Evolutionary conservation across 2,888 invertebrate genomes (phyloP), one percentile per base, ranked within the genome.

Genomic region (Cerastis leucographa): DNA sequence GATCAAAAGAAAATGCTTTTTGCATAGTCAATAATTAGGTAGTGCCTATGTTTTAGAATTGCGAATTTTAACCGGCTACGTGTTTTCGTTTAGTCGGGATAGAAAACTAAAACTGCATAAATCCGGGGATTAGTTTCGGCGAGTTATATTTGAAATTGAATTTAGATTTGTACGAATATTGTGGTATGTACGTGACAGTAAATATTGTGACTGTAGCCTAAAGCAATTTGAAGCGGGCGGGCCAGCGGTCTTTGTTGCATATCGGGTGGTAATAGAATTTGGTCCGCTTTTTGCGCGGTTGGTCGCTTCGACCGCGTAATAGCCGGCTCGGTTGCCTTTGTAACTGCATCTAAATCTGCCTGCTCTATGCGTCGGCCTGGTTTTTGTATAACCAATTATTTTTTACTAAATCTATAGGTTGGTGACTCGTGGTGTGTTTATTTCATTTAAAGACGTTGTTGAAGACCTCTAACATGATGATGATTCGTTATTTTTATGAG

Each of bases 261-360:
- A 96, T 96, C 94, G 94, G 93, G 90, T 92, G 92, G 96, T 96
- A 96, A 96, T 96, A 96, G 96, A 96, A 96, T 96, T 96, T 95
- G 95, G 96, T 93, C 90, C 94, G 96, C 95, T 96, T 96, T 96
- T 96, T 96, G 96, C 95, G 94, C 91, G 94, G 94, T 92, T 92
- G 92, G 90, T 92, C 91, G 92, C 92, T 92, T 90, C 80, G 83
- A 91, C 94, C 94, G 92, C 94, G 94, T 95, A 96, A 96, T 95
- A 93, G 94, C 93, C 87, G 90, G 93, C 94, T 94, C 94, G 93
- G 94, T 93, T 94, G 95, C 96, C 94, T 96, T 94, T 95, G 95
- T 96, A 96, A 95, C 93, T 95, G 94, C 94, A 95, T 94, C 95
- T 94, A 95, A 96, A 96, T 95, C 95, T 94, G 94, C 92, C 90